Conservation (phyloP, 2,113 vertebrate species). For the Nothobranchius kuhntae region DNA sequence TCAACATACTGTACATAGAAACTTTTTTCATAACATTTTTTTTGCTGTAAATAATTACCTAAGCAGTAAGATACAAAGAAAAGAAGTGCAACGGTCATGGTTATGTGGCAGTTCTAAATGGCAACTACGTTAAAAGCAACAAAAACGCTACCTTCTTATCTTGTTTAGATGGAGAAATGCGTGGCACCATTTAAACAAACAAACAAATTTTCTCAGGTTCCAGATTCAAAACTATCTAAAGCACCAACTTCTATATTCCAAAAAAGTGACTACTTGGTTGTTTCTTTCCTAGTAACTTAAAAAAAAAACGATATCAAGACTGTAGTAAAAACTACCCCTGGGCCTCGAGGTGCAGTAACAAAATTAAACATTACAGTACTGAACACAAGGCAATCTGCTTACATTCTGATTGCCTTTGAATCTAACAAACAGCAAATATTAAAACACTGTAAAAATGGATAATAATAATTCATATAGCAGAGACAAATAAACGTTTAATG, state of each 20-base stretch:
- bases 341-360: slow-evolving; percentile 65
- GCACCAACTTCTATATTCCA: slow-evolving; percentile 37
- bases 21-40: slow-evolving; percentile 5
- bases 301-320: slow-evolving; percentile 58
- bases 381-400: slow-evolving; percentile 62
- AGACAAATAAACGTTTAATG: slow-evolving; percentile 57
- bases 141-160: slow-evolving; percentile 10
- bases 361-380: slow-evolving; percentile 76
- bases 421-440: slow-evolving; percentile 67
- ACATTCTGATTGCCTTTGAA: slow-evolving; percentile 53
- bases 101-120: slow-evolving; percentile 48
- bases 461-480: slow-evolving; percentile 69
- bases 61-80: slow-evolving; percentile 28
- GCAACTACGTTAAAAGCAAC: slow-evolving; percentile 33
- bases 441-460: slow-evolving; percentile 52
- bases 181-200: slow-evolving; percentile 14
- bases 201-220: background rate
- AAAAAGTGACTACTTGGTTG: slow-evolving; percentile 57
- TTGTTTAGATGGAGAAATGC: slow-evolving; percentile 17
- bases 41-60: slow-evolving; percentile 37
- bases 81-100: slow-evolving; percentile 67
- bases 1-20: slow-evolving; percentile 54
- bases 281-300: slow-evolving; percentile 49
- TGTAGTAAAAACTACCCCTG: slow-evolving; percentile 60
- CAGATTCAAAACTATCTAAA: slow-evolving; percentile 8